Conservation (phyloP, 2,888 invertebrate species). For the Apocheima hispidaria region DNA sequence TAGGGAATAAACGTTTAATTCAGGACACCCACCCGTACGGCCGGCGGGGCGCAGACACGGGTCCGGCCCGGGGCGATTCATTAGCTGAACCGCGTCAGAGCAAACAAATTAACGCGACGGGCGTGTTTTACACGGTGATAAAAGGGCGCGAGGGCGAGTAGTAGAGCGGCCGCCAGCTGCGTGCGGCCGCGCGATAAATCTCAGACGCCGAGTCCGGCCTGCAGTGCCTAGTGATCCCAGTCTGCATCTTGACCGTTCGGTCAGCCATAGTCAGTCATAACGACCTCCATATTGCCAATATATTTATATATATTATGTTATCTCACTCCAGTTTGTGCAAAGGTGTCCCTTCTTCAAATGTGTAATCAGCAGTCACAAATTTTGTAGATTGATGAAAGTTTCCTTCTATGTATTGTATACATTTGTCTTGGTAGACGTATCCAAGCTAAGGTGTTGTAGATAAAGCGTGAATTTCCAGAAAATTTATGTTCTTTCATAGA, state of each 20-base stretch:
- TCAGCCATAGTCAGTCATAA: too few relatives aligned
- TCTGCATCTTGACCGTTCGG: not conserved
- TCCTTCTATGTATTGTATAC: not conserved
- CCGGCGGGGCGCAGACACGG: conserved; percentile 70
- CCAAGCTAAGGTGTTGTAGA: too few relatives aligned
- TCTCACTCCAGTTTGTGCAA: too few relatives aligned
- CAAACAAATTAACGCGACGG: conserved; percentile 85
- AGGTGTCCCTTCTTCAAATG: not conserved
- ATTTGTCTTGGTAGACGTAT: conserved; percentile 9
- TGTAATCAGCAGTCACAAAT: not conserved
- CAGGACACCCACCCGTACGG: conserved; percentile 58
- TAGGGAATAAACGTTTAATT: conserved; percentile 80
- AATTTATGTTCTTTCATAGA: too few relatives aligned
- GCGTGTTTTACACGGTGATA: conserved; percentile 81
- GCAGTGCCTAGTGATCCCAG: not conserved
- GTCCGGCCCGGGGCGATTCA: conserved; percentile 82
- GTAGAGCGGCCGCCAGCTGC: conserved; percentile 74
- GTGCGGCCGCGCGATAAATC: conserved; percentile 77
- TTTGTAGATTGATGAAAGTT: not conserved
- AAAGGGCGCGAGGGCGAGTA: conserved; percentile 80
- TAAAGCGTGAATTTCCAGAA: too few relatives aligned
- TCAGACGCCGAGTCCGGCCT: conserved; percentile 52
- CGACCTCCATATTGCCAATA: too few relatives aligned
- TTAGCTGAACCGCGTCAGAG: conserved; percentile 82
- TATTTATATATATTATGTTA: too few relatives aligned